Percentiles rank a stretch among this genome's conserved stretches.
Conservation (phyloP, 2,888 invertebrate species). For the Strigamia maritima region DNA sequence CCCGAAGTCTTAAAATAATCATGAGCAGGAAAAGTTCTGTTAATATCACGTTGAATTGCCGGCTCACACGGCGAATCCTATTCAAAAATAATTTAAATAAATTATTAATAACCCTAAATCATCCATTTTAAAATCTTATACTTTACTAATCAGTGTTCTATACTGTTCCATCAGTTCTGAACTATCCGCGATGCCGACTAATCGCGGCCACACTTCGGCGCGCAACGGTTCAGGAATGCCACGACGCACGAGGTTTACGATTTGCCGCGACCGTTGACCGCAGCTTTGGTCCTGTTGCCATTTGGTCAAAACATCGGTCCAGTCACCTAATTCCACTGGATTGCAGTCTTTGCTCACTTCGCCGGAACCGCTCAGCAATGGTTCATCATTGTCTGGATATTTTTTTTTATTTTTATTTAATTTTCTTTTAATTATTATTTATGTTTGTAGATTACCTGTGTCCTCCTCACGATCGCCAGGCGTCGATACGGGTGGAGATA, state of each 20-base stretch:
- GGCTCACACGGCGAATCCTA: constrained; percentile 93
- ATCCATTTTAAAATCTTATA: constrained; percentile 49
- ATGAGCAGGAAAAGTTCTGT: constrained; percentile 97
- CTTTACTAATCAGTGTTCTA: constrained; percentile 86
- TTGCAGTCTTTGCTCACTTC: constrained; percentile 95
- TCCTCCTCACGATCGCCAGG: constrained; percentile 44
- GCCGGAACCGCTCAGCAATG: constrained; percentile 94
- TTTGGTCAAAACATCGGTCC: constrained; percentile 73
- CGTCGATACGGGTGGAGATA: constrained; percentile 39
- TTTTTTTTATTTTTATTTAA: background rate
- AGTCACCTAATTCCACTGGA: constrained; percentile 84
- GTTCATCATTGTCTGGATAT: constrained; percentile 78
- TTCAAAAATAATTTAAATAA: background rate
- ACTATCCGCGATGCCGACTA: constrained; percentile 82
- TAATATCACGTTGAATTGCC: constrained; percentile 93
- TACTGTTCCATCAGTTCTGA: constrained; percentile 87
- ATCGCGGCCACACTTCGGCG: constrained; percentile 95
- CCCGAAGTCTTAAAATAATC: constrained; percentile 95
- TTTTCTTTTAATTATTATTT: too few species aligned
- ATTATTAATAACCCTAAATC: background rate
- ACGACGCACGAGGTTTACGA: constrained; percentile 69
- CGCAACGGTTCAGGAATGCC: constrained; percentile 95
- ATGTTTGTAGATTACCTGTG: constrained; percentile 42
- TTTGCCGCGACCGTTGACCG: constrained; percentile 68
- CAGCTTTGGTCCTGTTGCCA: constrained; percentile 51